Evolutionary conservation across 2,113 vertebrate species (phyloP), one percentile per base, ranked within the genome.

Genomic region (Mobula birostris): DNA sequence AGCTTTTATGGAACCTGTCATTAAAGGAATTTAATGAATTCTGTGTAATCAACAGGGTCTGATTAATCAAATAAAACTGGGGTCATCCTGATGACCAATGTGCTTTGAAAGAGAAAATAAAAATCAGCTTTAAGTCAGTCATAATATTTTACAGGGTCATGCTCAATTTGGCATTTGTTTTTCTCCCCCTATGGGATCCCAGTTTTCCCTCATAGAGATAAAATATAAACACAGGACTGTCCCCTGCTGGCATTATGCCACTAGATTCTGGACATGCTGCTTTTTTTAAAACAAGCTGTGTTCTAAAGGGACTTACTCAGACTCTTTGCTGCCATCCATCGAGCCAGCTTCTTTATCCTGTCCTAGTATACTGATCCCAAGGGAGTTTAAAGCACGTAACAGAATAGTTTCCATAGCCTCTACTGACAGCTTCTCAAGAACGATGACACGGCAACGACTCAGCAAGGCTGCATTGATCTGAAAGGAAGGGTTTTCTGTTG

Each of bases 401-500:
- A 99, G 97, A 95, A 99, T 98, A 0, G 95, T 96, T 95, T 97
- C 96, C 98, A 99, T 97, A 0, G 98, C 98, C 94, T 98, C 98
- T n/a, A 97, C 98, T 0, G 97, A 97, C 32, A 98, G 97, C 95
- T 98, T 99, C 96, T 99, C 98, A 94, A 99, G 96, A 83, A 99
- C 98, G 9, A 99, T 97, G 95, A 99, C 99, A 7, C 98, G 97
- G 95, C 99, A 99, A 0, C 99, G 97, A 96, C 99, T 99, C 94
- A 99, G 96, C 74, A 99, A 96, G 32, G 99, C 99, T 0, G 97
- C 96, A 0, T 99, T 99, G 94, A 99, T 98, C 96, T 99, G 99
- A 96, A 99, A 99, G 94, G 99, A 99, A 77, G 99, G 99, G 95
- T 99, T 99, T 96, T 99, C 99, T 0, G 99, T 99, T 92, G 99